These are phyloP conservation scores for Musca domestica DNA, from an alignment of 1,140 invertebrate species.

Conservation along the genomic window DNA sequence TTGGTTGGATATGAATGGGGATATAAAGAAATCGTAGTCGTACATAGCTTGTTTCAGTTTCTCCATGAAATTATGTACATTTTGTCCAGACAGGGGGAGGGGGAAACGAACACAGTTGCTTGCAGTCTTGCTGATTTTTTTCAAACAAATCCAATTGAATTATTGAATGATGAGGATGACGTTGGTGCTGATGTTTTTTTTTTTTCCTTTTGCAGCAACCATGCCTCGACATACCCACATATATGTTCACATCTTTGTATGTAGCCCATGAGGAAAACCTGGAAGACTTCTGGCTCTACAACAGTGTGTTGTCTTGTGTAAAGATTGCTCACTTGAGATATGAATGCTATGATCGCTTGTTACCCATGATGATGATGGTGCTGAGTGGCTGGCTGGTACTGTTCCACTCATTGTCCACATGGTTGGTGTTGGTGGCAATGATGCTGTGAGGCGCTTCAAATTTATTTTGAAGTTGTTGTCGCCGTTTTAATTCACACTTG, in stretches of 20 bases:
- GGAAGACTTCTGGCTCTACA: background rate
- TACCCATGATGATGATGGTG: no score
- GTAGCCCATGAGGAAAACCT: background rate
- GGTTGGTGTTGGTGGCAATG: no score
- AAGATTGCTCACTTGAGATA: conserved; percentile 16
- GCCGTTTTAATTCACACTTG: conserved; percentile 16
- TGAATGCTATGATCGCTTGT: conserved; percentile 8
- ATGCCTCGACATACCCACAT: no score
- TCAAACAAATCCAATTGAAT: conserved; percentile 9
- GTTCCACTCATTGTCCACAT: no score
- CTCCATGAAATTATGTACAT: no score
- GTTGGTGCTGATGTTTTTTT: background rate
- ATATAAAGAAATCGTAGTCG: no score
- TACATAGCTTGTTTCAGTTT: no score
- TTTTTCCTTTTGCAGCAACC: background rate
- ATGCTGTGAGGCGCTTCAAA: conserved; percentile 13
- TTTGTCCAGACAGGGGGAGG: no score
- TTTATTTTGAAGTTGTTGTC: conserved; percentile 8
- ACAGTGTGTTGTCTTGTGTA: background rate
- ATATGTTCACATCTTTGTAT: background rate
- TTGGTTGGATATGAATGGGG: background rate
- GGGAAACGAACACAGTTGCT: background rate
- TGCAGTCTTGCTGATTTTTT: background rate
- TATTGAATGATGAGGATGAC: conserved; percentile 16
- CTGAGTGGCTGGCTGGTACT: no score